Evolutionary conservation across 2,888 invertebrate species (phyloP), one percentile per base, ranked within the genome.

Genomic region (Scotopteryx bipunctaria): DNA sequence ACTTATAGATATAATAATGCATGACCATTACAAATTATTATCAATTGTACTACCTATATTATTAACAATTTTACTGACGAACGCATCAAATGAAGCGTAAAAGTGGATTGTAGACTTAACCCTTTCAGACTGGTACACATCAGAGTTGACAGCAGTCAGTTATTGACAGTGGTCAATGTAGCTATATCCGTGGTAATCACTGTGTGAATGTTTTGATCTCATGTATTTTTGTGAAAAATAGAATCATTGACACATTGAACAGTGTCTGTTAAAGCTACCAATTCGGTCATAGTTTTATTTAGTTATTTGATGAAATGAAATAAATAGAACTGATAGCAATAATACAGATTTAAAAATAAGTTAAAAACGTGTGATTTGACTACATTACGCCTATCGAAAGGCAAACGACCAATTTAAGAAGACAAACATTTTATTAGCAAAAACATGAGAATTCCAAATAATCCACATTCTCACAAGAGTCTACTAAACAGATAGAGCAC

Each of bases 81-180:
- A 32, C 49, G 29, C 36, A 41, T 57, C 53, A 63, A 70, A 70
- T 62, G 58, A 63, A 55, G 52, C 61, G 55, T 60, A 45, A 55
- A 62, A 62, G 58, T 57, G 53, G 59, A 66, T 68, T 70, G 57
- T 54, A 49, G 59, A 66, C 66, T 70, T 33, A 63, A 63, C 61
- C 66, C 65, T 62, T 62, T 63, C 27, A 45, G 46, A 52, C 11
- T n/a, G n/a, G n/a, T n/a, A n/a, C n/a, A n/a, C n/a, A n/a, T n/a
- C n/a, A n/a, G n/a, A n/a, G n/a, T n/a, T 53, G 59, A 43, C 71
- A 57, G 59, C 54, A 78, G 79, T 76, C 77, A 75, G 64, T 45
- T 81, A 5, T 5, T 8, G 5, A 17, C 23, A 31, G 11, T 40
- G 40, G 29, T 16, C 37, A 36, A 14, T 45, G 14, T 19, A 14